Base-by-base conservation (phyloP, 2,797 vertebrate genomes). In the Aulostomus chinensis region DNA sequence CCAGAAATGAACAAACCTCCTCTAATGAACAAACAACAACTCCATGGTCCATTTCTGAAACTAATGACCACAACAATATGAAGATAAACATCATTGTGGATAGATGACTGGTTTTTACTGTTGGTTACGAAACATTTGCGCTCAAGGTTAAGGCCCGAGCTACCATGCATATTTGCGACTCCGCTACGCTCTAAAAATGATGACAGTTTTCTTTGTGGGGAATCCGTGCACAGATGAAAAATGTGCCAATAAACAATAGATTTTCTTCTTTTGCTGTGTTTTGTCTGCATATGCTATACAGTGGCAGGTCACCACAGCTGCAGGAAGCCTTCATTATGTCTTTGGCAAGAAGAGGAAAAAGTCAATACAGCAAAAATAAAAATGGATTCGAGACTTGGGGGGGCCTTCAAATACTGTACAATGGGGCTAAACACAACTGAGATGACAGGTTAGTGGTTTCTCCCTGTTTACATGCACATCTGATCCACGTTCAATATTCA, bases 281-380 rank as follows among this genome's bases (percentile, higher is more conserved):
- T 78, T 78, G 79, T 85, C 77, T 81, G 76, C 80, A 78, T 85
- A 72, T 73, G 70, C 68, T 52, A 73, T 69, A 78, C 71, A 69
- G 78, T 76, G 83, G 62, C 84, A 70, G 86, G 81, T 83, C 84
- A 84, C 46, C 35, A 71, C 78, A 76, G 78, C 85, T 73, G 80
- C 86, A 83, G 83, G 81, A 85, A 82, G 80, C 80, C 78, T 81
- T 86, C 85, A 87, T 88, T 87, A 89, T 86, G 82, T 84, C 78
- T 88, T 86, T 82, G 80, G 76, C 77, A 62, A 56, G 76, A 70
- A 64, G 53, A 83, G 60, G 71, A 85, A 87, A 83, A 86, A 85
- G 85, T 88, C 84, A 86, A 88, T 88, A 87, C 83, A 78, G 85
- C 81, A 81, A 84, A 88, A 88, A 86, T 87, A 85, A 89, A 88